Base-by-base conservation (phyloP, 2,797 vertebrate species). In the Taeniopygia guttata region DNA sequence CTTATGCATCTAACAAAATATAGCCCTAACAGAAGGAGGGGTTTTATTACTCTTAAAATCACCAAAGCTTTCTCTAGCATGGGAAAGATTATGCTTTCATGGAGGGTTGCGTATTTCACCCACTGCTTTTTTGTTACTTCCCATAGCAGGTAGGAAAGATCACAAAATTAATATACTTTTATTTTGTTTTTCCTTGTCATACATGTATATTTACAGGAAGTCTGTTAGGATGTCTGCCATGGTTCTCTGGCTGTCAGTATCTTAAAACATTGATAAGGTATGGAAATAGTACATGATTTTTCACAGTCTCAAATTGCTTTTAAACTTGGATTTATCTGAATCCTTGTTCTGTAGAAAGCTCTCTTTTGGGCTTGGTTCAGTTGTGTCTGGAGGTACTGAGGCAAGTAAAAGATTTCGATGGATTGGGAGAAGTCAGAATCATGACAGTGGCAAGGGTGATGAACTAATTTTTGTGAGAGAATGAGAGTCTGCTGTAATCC, bases 401-500 rank as follows among this genome's bases (percentile, higher is more conserved):
- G 68, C 12, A 8, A 83, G 67, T 83, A 73, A 78, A 80, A 90
- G 51, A 42, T 82, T 87, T 80, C 1, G 0, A 10, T 78, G n/a
- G 32, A 75, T 11, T 85, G 45, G 68, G 43, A 91, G 43, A 76
- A 76, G 34, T 87, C 68, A 48, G 78, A 45, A 27, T 52, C 4
- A 8, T 48, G 52, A 32, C 60, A 87, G 84, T 48, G 73, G 30
- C 73, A 51, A 52, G 45, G 63, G 49, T 66, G 76, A 89, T 86
- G 73, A 93, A 93, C 82, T 89, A 90, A 84, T 73, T 95, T 87
- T 84, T 93, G 56, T 73, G 60, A 80, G 73, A 74, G 80, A 70
- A 84, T 84, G 70, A 86, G 30, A 75, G 38, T 59, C 23, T 54
- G 36, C 59, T 79, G 22, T 83, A 66, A 59, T 87, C 74, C 81